Conservation (phyloP, 2,113 vertebrate species). For the Abramis brama region DNA sequence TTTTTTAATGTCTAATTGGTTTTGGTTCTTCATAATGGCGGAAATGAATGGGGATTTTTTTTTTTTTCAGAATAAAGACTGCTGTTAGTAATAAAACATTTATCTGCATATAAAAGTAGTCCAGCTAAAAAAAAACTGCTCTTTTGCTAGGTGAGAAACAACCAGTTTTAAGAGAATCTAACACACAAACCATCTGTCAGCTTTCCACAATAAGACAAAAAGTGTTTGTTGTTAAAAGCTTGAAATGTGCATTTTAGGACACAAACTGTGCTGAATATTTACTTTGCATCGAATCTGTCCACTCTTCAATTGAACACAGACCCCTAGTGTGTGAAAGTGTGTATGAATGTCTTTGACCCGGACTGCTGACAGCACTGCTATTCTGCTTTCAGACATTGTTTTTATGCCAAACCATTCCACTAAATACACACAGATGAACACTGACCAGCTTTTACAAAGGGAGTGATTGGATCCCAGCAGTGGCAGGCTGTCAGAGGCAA, state of each 20-base stretch:
- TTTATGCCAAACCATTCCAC: not conserved
- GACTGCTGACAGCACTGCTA: not conserved
- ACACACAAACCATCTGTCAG: not conserved
- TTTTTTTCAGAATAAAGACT: too few species aligned
- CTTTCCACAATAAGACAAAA: not conserved
- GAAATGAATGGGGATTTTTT: too few species aligned
- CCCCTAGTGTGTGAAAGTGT: not conserved
- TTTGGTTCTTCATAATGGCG: too few species aligned
- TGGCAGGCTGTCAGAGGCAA: not conserved
- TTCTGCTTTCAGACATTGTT: not conserved
- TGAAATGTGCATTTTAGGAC: conserved; percentile 10
- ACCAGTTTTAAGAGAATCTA: not conserved
- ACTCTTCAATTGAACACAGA: conserved; percentile 2
- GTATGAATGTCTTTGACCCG: not conserved
- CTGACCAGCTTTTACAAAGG: not conserved
- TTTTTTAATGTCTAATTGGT: too few species aligned
- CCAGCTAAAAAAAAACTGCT: too few species aligned
- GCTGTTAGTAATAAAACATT: too few species aligned
- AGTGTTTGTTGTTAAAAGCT: not conserved
- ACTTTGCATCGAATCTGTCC: conserved; percentile 17
- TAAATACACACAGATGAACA: not conserved
- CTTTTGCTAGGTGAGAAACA: not conserved
- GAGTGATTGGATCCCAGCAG: not conserved
- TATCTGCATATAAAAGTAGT: too few species aligned
- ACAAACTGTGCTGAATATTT: not conserved